Base-by-base conservation (phyloP, 2,797 vertebrate genomes). In the Uromys caudimaculatus region DNA sequence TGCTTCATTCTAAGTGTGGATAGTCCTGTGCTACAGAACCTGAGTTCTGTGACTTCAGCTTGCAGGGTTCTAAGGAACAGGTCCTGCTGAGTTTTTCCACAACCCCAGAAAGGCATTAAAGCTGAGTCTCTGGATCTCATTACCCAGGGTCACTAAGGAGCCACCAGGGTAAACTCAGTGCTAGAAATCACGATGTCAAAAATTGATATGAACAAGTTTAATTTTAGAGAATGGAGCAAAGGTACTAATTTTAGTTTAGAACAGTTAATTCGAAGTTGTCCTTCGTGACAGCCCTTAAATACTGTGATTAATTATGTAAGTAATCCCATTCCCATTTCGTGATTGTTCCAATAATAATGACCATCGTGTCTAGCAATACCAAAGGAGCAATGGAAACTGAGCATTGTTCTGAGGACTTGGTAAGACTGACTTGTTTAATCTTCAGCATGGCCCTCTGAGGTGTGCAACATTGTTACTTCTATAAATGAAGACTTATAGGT, bases 191-290 rank as follows among this genome's bases (percentile, higher is more conserved):
- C 5, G 8, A 24, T 62, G 32, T 84, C 50, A 95, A 60, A 86
- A 89, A 94, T 44, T 9, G 17, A 88, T 89, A 47, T 32, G 64
- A 85, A 38, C n/a, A 95, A 60, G 12, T 90, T 94, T 92, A 77
- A 79, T 77, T 95, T 96, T 84, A 85, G 86, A 89, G 69, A 82
- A 64, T 91, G 56, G 1, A 38, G 35, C 27, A 54, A n/a, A 88
- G 56, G 16, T 76, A 92, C 83, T 84, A 38, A 79, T 95, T 92
- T 95, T 76, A 89, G 67, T 89, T 89, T 88, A 83, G 54, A 83
- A 32, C 50, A 67, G 9, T 95, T 95, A 86, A 85, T 82, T 75
- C 1, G 38, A 44, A 89, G 32, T 19, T 93, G 0, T 93, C 83
- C 13, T n/a, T 96, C 76, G 38, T 86, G 71, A 81, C 23, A 90